Base-by-base conservation (phyloP, 23 tunicate genomes). In the Ciona savignyi region DNA sequence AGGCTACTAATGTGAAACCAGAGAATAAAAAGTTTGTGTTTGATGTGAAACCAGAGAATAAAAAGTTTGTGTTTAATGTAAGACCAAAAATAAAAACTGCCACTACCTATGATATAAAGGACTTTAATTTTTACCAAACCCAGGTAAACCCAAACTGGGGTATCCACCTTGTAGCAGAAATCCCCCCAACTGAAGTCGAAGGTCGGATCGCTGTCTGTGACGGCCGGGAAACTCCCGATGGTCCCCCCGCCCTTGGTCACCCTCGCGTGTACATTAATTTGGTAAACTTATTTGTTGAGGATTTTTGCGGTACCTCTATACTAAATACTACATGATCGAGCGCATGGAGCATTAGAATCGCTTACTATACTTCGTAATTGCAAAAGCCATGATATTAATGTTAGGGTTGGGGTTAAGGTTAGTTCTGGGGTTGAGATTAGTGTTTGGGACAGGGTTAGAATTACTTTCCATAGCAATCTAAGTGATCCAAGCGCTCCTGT, bases 61-160 rank as follows among this genome's bases (percentile, higher is more conserved):
- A 63, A 11, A n/a, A 63, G 6, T 63, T 22, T 4, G 22, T 23
- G 28, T 63, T 63, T 42, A 6, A 42, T 42, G 56, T 42, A 42
- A 6, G 26, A 63, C 4, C 15, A 63, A 22, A n/a, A n/a, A 25
- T 9, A n/a, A n/a, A 9, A n/a, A n/a, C 22, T 63, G n/a, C n/a
- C n/a, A n/a, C n/a, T n/a, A n/a, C n/a, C 22, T 22, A 9, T 63
- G 15, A 9, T 23, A 9, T 42, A 63, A 63, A 63, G 26, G 20
- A 11, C 20, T 49, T 63, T 63, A n/a, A 25, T 22, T 4, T 9
- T 63, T 22, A 63, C 26, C 6, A 63, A 11, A n/a, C 56, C n/a
- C 34, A 85, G 91, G 97, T 91, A 20, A 91, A 91, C 56, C 80
- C 61, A 60, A 91, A 91, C 64, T 91, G 97, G 97, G 97, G 90